A percentile compares a stretch with the other conserved stretches of the same genome.
phyloP scores from a whole-genome alignment of 2,797 vertebrate species.

The Petrocephalus sullivani region DNA sequence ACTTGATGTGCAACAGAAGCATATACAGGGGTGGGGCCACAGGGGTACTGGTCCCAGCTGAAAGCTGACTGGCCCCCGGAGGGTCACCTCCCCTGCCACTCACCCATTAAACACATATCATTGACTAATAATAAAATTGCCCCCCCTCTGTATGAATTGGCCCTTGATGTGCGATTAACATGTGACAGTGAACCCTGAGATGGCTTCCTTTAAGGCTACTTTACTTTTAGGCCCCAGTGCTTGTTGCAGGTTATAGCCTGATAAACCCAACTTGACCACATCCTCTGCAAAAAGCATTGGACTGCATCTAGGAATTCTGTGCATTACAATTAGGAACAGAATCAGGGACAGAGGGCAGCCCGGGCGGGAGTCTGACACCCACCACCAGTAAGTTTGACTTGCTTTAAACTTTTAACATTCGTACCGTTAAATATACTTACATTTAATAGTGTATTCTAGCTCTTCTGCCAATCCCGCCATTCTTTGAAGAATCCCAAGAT shows the following conservation, averaged over 20 bases:
- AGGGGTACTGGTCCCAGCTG: neutral
- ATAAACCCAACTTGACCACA: neutral
- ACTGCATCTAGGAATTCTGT: neutral
- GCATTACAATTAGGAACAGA: neutral
- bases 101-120: neutral
- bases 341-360: neutral
- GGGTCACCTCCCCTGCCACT: neutral
- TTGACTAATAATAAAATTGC: neutral
- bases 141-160: neutral
- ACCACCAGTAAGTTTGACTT: neutral
- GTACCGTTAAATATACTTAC: too few species aligned
- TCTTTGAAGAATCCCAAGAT: too few species aligned
- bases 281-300: neutral
- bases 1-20: neutral
- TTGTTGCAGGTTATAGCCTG: neutral
- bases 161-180: neutral
- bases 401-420: too few species aligned
- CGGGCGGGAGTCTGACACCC: neutral
- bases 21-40: neutral
- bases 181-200: neutral
- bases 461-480: too few species aligned
- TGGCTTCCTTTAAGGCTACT: neutral
- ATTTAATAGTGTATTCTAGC: too few species aligned
- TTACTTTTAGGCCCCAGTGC: neutral
- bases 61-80: neutral